These are phyloP conservation scores for Aphelenchoides bicaudatus DNA, from an alignment of 2,888 invertebrate genomes.

Conservation along the genomic window DNA sequence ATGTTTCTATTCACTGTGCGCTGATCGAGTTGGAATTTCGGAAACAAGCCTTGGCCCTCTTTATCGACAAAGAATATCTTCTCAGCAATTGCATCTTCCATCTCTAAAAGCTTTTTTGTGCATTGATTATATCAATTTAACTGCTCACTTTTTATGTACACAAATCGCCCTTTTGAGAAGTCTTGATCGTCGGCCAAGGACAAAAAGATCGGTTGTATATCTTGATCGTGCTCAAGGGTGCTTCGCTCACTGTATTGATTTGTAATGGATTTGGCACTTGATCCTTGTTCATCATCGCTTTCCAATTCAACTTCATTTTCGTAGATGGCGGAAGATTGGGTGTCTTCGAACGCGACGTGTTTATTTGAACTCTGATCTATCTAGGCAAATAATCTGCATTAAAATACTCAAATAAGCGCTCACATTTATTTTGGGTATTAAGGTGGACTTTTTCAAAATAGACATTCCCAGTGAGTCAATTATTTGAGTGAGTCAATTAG, in stretches of 20 bases:
- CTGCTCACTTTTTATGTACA: too few relatives aligned
- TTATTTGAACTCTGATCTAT: constrained; percentile 2
- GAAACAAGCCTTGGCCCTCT: constrained; percentile 20
- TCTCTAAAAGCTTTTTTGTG: constrained; percentile 22
- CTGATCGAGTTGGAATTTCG: constrained; percentile 15
- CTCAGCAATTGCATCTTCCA: constrained; percentile 22
- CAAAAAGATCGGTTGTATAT: constrained; percentile 4
- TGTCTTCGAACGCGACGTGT: constrained; percentile 1
- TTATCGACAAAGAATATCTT: constrained; percentile 18
- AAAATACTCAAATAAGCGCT: neutral
- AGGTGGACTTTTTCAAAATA: too few relatives aligned
- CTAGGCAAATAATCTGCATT: neutral
- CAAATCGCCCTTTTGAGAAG: too few relatives aligned
- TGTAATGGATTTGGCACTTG: neutral
- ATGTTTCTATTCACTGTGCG: constrained; percentile 18
- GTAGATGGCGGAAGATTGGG: neutral
- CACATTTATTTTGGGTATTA: too few relatives aligned
- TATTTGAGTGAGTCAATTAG: too few relatives aligned
- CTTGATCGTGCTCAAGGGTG: too few relatives aligned
- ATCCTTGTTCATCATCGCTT: neutral
- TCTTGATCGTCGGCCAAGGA: neutral
- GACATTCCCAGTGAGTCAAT: too few relatives aligned
- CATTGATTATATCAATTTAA: neutral
- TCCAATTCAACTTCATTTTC: neutral
- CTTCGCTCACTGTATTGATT: neutral